phyloP scores from a whole-genome alignment of 1,140 invertebrate genomes.

The Halesus radiatus region DNA sequence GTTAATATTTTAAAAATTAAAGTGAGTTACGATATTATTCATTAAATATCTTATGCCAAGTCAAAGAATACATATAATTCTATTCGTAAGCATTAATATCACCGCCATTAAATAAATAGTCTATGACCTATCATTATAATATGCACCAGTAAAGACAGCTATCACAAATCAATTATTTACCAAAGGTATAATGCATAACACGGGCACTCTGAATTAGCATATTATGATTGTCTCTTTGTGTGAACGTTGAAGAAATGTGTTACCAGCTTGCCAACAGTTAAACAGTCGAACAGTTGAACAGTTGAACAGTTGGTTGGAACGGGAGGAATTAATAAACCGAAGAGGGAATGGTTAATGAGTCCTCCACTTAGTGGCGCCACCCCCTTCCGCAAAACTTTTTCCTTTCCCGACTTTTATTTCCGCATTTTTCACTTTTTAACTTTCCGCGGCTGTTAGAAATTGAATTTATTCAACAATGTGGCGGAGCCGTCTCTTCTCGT shows the following conservation, averaged over 20 bases:
- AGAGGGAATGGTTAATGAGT: conserved; percentile 56
- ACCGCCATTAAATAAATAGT: too few species aligned
- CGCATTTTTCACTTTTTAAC: conserved; percentile 47
- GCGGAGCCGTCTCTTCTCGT: conserved; percentile 18
- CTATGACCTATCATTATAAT: too few species aligned
- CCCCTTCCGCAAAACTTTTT: conserved; percentile 48
- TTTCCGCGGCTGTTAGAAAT: conserved; percentile 50
- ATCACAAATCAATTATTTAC: too few species aligned
- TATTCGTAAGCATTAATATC: too few species aligned
- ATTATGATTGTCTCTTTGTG: conserved; percentile 4
- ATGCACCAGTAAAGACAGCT: too few species aligned
- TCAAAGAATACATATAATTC: too few species aligned
- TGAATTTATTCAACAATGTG: conserved; percentile 52
- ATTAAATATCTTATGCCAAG: too few species aligned
- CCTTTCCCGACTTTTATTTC: conserved; percentile 53
- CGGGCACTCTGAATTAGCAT: too few species aligned
- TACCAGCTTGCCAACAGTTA: background rate
- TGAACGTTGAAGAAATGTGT: conserved; percentile 44
- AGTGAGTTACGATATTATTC: too few species aligned
- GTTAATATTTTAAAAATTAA: too few species aligned
- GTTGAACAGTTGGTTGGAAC: background rate
- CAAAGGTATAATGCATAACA: too few species aligned
- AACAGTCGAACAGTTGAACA: background rate
- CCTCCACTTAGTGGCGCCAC: conserved; percentile 41
- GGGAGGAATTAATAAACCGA: conserved; percentile 56